Base-by-base conservation (phyloP, 2,888 invertebrate species). In the Papilio protenor region DNA sequence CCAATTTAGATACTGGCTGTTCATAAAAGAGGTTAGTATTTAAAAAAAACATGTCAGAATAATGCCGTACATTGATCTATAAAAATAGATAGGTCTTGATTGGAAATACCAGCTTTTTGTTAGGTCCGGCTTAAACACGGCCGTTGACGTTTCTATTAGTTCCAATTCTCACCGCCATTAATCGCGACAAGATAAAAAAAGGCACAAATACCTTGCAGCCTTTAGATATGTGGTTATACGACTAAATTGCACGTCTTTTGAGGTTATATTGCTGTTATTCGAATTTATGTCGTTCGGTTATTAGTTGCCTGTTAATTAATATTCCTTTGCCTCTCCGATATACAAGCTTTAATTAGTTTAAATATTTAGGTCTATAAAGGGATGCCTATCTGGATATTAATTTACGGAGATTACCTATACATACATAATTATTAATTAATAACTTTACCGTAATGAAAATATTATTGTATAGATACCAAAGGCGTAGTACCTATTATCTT, bases 301-400 rank as follows among this genome's bases (percentile, higher is more conserved):
- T 61, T 61, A 61, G 61, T 27, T 61, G 23, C 27, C 23, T 27
- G 61, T 12, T 61, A 61, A 57, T 57, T 57, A 57, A 57, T 57
- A 5, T 27, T 27, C 61, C 27, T 61, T 27, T 61, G 61, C 27
- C 27, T 61, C 27, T 14, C 27, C 27, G 27, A 27, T 61, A 61
- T 27, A 3, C 61, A 12, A 64, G 8, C n/a, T 59, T 10, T 52
- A 70, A 77, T 77, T 77, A 75, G 70, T 52, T 74, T 47, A 61
- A 77, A 75, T 77, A 77, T 70, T 77, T 77, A 52, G 52, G 59
- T 33, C 21, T 40, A 76, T 71, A 74, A 74, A 59, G 69, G 73
- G 73, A 77, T 73, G 47, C 73, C 74, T 77, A 59, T 45, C 49
- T 16, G 21, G 70, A 33, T 45, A 33, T 71, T 70, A 40, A 71